Conservation (phyloP, 2,888 invertebrate genomes). For the Synergus umbraculus region DNA sequence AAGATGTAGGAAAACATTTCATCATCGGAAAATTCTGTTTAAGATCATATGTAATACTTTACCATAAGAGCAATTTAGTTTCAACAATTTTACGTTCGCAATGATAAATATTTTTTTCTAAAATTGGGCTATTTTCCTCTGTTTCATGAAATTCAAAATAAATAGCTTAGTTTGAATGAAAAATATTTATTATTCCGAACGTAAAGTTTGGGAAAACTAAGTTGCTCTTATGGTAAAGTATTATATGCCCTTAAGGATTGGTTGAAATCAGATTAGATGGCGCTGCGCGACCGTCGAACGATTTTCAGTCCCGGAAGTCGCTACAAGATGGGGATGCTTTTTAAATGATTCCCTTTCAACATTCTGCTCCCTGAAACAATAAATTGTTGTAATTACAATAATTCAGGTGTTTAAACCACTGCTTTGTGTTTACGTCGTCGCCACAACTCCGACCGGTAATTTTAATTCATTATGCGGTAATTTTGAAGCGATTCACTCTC, state of each 20-base stretch:
- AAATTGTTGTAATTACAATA: constrained; percentile 74
- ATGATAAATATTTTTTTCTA: no score
- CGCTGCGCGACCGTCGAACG: neutral
- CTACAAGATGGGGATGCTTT: neutral
- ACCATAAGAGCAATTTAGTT: no score
- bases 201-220: no score
- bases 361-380: constrained; percentile 60
- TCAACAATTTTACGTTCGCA: no score
- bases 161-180: no score
- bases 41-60: no score
- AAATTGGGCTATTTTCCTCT: no score
- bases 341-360: constrained; percentile 43
- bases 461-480: constrained; percentile 67
- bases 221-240: no score
- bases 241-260: neutral
- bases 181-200: no score
- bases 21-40: no score
- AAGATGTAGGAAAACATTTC: no score
- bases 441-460: constrained; percentile 60
- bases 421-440: constrained; percentile 66
- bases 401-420: constrained; percentile 67
- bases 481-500: constrained; percentile 54
- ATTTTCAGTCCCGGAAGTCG: neutral
- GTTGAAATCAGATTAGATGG: neutral
- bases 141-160: no score